phyloP scores from a whole-genome alignment of 2,888 invertebrate species.

The Crepidodera aurea region DNA sequence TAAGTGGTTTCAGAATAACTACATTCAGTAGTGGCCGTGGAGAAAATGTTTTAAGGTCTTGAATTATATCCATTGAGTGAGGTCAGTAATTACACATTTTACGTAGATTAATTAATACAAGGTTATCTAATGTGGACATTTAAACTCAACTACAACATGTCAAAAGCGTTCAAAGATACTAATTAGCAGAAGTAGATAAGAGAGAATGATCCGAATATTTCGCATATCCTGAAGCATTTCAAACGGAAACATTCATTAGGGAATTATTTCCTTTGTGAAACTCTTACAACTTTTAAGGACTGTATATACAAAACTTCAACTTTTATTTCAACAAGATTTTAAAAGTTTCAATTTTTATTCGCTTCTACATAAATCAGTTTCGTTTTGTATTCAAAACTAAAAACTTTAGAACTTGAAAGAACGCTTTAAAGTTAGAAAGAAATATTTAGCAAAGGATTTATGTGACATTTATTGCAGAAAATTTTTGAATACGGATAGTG shows the following conservation, averaged over 20 bases:
- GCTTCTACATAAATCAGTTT: slow-evolving; percentile 21
- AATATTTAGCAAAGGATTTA: slow-evolving; percentile 8
- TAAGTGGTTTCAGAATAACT: too few species aligned
- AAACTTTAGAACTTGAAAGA: slow-evolving; percentile 15
- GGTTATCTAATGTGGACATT: too few species aligned
- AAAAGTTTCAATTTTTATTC: slow-evolving; percentile 14
- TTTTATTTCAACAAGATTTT: neutral
- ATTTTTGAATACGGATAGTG: slow-evolving; percentile 2
- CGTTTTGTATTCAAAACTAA: slow-evolving; percentile 12
- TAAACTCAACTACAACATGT: too few species aligned
- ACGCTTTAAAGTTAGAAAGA: slow-evolving; percentile 13
- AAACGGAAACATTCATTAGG: neutral
- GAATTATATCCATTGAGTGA: too few species aligned
- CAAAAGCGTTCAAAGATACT: too few species aligned
- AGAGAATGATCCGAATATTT: too few species aligned
- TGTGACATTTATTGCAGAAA: slow-evolving; percentile 16
- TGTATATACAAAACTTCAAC: neutral
- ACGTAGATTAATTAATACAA: too few species aligned
- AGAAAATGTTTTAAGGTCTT: too few species aligned
- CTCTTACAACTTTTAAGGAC: neutral
- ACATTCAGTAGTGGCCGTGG: too few species aligned
- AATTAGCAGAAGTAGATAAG: too few species aligned
- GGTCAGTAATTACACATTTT: too few species aligned
- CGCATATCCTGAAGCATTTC: too few species aligned
- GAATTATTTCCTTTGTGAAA: neutral